Evolutionary conservation across 2,888 invertebrate genomes (phyloP), one percentile per base, ranked within the genome.

Genomic region (Drosophila colorata): DNA sequence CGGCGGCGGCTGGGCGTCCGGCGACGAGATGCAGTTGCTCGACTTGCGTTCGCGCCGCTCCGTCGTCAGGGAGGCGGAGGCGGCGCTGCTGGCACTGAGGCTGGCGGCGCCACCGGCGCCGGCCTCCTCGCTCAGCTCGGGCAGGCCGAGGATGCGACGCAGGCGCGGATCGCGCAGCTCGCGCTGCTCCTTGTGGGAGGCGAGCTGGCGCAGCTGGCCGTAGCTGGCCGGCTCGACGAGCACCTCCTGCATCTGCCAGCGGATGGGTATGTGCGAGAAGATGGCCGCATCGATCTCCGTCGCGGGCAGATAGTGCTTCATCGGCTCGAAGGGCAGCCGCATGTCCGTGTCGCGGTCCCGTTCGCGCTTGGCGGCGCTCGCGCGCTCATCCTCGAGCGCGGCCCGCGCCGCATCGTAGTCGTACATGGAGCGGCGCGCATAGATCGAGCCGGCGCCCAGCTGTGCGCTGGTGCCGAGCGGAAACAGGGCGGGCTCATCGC

Each of bases 221-320:
- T 96, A 97, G 89, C 96, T 95, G 0, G 96, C 95, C 38, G 95
- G 93, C 0, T 96, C 95, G 85, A 96, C 95, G 60, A 95, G 94
- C 57, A 96, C 80, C 57, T 90, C 88, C 91, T 13, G 76, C 13
- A 94, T 93, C 90, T 95, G 95, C 93, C 95, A 97, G 0, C 92
- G 80, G 53, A 97, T 95, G 0, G 96, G 95, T 0, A 95, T 94
- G 90, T 97, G 97, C 41, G 96, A 95, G 53, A 95, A 95, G 44
- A 96, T 94, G 37, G 96, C 96, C 8, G 96, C 97, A 88, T 97
- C 96, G 69, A 97, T 97, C 93, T 97, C 97, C 0, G 95, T 96
- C 25, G 97, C 97, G 0, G 97, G 97, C 13, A 95, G 94, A 90
- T 96, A 97, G 80, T 96, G 95, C n/a, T 96, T 93, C 48, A 95